Conservation (phyloP, 2,797 vertebrate genomes). For the Benthosema pterotum region DNA sequence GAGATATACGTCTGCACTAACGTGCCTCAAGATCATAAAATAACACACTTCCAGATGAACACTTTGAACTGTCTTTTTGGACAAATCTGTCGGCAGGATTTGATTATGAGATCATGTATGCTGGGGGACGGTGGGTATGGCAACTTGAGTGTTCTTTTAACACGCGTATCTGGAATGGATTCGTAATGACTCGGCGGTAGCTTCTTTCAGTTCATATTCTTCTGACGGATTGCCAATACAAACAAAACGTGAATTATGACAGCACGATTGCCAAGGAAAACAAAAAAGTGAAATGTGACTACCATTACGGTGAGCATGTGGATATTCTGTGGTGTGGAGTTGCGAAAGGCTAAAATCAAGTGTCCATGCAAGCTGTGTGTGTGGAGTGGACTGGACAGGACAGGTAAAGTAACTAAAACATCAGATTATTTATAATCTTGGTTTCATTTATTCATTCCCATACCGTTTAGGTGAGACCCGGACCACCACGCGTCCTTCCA, state of each 20-base stretch:
- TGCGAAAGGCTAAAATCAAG: not conserved
- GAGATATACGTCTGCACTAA: not conserved
- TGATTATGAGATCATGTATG: slow-evolving; percentile 34
- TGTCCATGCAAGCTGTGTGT: too few species aligned
- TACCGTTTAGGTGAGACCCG: slow-evolving; percentile 87
- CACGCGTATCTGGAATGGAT: slow-evolving; percentile 53
- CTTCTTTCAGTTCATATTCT: slow-evolving; percentile 46
- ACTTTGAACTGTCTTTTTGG: slow-evolving; percentile 10
- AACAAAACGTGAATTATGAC: slow-evolving; percentile 39
- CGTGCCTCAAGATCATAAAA: not conserved
- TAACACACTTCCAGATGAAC: not conserved
- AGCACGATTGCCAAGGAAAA: slow-evolving; percentile 29
- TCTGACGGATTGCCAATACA: slow-evolving; percentile 55
- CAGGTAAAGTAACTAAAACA: not conserved
- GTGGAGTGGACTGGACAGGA: not conserved
- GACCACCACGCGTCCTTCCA: slow-evolving; percentile 81
- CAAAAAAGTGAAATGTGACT: not conserved
- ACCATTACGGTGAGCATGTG: too few species aligned
- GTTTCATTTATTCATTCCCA: slow-evolving; percentile 12
- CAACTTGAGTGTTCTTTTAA: slow-evolving; percentile 55
- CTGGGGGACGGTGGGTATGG: slow-evolving; percentile 24
- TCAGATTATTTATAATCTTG: not conserved
- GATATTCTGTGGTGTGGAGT: not conserved
- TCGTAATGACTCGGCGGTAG: slow-evolving; percentile 14
- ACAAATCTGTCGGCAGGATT: slow-evolving; percentile 11